Base-by-base conservation (phyloP, 2,888 invertebrate genomes). In the Tiliacea citrago region DNA sequence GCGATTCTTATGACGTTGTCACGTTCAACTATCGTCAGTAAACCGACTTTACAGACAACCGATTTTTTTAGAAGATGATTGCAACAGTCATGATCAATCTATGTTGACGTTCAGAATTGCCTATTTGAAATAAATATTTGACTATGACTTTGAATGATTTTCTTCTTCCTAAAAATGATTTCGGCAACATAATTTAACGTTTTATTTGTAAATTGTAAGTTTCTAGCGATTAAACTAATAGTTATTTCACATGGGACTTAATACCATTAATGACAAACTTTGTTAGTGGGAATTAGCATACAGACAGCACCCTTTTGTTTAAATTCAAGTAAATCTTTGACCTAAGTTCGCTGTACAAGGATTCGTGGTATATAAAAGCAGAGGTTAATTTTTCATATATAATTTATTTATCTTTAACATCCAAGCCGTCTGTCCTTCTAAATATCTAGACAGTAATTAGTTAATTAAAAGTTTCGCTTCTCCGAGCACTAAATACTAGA, bases 401-500 rank as follows among this genome's bases (percentile, higher is more conserved):
- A 45, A 3, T 21, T 29, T 45, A 73, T 45, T 16, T 16, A 1
- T 53, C 9, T 39, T 49, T 29, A 7, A 55, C 12, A 1, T 13
- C 49, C 5, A 49, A 49, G 35, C 39, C n/a, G n/a, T 24, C 10
- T 45, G 24, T 35, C 13, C 9, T 13, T 29, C 16, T 18, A n/a
- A n/a, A 18, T 35, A 55, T 53, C 68, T 68, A 74, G 45, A 58
- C 47, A 57, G 13, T 53, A 77, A 68, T 70, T 18, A 63, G 12
- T 67, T 45, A 58, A 60, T 68, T 57, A 63, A 81, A 77, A 77
- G 29, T 70, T 67, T 29, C 18, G 24, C 66, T 18, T 12, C 1
- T 65, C 42, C 21, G 55, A 74, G 75, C 61, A 68, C 79, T 75
- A 79, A 76, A 70, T 61, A 79, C 66, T 65, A 62, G 72, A 53